Evolutionary conservation across 2,113 vertebrate genomes (phyloP).

Genomic region (Chamaetylas fuelleborni): DNA sequence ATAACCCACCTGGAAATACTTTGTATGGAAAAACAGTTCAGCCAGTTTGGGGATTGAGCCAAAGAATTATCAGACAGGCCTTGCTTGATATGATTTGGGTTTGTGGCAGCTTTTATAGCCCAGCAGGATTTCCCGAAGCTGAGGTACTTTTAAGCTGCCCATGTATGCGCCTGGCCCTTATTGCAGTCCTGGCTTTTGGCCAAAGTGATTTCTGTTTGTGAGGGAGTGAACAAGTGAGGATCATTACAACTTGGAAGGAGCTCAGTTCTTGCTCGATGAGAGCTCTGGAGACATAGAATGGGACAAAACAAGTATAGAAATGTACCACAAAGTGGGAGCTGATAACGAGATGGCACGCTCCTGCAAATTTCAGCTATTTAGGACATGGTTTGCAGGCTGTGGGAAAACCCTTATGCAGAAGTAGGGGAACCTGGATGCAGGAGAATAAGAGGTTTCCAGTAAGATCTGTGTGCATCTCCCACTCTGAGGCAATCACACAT

Average conservation of each 20-base stretch:
- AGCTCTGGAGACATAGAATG: neutral
- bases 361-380: neutral
- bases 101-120: conserved; percentile 58
- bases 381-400: neutral
- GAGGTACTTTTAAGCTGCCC: conserved; percentile 28
- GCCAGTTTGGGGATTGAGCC: conserved; percentile 15
- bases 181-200: conserved; percentile 22
- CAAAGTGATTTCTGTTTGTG: neutral
- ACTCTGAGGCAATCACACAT: accelerated
- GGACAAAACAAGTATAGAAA: neutral
- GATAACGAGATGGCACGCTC: neutral
- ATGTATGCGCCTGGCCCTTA: conserved; percentile 8
- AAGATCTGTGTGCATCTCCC: neutral
- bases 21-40: conserved; percentile 27
- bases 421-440: neutral
- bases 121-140: conserved; percentile 57
- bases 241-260: conserved; percentile 15
- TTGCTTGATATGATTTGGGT: conserved; percentile 47
- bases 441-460: neutral
- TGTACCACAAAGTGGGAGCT: neutral
- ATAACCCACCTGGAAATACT: conserved; percentile 61
- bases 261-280: neutral
- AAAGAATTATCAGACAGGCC: conserved; percentile 48
- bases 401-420: neutral
- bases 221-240: conserved; percentile 27